Conservation (phyloP, 1,140 invertebrate genomes). For the Drosophila pandora region DNA sequence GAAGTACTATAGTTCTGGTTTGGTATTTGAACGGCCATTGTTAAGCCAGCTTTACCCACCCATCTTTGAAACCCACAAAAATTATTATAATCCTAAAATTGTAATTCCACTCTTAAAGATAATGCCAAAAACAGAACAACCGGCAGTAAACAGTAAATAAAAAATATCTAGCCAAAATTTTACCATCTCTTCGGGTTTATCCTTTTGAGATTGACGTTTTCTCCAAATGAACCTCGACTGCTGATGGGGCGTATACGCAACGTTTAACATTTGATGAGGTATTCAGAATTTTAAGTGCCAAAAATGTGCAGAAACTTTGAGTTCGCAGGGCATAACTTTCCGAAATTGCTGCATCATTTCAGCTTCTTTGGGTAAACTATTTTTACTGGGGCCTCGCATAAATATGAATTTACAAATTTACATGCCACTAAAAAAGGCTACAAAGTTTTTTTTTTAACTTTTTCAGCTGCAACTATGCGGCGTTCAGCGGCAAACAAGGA, state of each 20-base stretch:
- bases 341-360: constrained; percentile 65
- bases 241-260: constrained; percentile 42
- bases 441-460: constrained; percentile 29
- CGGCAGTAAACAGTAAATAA: too few relatives aligned
- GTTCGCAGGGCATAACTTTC: constrained; percentile 41
- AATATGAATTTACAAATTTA: constrained; percentile 58
- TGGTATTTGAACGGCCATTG: constrained; percentile 42
- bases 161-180: neutral
- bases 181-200: neutral
- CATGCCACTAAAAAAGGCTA: constrained; percentile 67
- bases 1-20: constrained; percentile 14
- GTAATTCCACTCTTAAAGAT: neutral
- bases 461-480: constrained; percentile 44
- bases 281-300: constrained; percentile 26
- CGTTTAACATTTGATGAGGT: constrained; percentile 52
- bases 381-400: constrained; percentile 21
- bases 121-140: neutral
- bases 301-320: constrained; percentile 36
- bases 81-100: neutral
- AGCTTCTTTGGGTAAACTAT: constrained; percentile 45
- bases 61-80: neutral
- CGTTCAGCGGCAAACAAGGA: constrained; percentile 28
- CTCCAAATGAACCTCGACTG: neutral
- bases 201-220: neutral
- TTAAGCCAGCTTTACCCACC: constrained; percentile 1